phyloP scores from a whole-genome alignment of 2,888 invertebrate genomes.

The Euphydryas editha region DNA sequence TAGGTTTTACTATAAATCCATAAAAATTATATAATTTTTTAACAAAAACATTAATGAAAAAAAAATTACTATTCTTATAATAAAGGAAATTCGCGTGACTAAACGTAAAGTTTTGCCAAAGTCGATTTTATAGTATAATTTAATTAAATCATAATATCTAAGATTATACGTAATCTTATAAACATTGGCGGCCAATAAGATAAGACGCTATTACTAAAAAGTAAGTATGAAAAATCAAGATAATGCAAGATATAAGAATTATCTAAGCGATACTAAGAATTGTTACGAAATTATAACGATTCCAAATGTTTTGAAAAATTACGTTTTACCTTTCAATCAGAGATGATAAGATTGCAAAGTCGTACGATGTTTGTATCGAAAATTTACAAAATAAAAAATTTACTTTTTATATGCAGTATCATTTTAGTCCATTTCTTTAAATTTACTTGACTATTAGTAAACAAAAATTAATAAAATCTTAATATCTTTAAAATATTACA shows the following conservation, averaged over 20 bases:
- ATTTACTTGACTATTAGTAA: neutral
- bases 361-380: slow-evolving; percentile 54
- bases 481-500: too few species aligned
- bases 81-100: slow-evolving; percentile 4
- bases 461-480: too few species aligned
- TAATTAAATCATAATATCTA: slow-evolving; percentile 14
- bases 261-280: slow-evolving; percentile 27
- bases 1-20: too few species aligned
- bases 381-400: slow-evolving; percentile 39
- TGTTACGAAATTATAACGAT: slow-evolving; percentile 19
- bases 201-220: slow-evolving; percentile 28
- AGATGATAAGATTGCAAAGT: slow-evolving; percentile 69
- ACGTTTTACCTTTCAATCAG: slow-evolving; percentile 41
- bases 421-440: neutral
- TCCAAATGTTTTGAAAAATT: slow-evolving; percentile 41
- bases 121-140: slow-evolving; percentile 7
- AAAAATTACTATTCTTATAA: neutral
- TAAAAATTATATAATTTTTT: too few species aligned
- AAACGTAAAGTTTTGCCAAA: slow-evolving; percentile 12
- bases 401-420: neutral
- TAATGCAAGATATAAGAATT: slow-evolving; percentile 19
- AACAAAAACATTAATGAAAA: neutral
- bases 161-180: slow-evolving; percentile 22
- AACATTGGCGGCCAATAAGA: slow-evolving; percentile 24
- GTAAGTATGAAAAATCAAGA: slow-evolving; percentile 29